These are phyloP conservation scores for Sinocyclocheilus rhinocerous DNA, from an alignment of 2,113 vertebrate species.

Conservation along the genomic window DNA sequence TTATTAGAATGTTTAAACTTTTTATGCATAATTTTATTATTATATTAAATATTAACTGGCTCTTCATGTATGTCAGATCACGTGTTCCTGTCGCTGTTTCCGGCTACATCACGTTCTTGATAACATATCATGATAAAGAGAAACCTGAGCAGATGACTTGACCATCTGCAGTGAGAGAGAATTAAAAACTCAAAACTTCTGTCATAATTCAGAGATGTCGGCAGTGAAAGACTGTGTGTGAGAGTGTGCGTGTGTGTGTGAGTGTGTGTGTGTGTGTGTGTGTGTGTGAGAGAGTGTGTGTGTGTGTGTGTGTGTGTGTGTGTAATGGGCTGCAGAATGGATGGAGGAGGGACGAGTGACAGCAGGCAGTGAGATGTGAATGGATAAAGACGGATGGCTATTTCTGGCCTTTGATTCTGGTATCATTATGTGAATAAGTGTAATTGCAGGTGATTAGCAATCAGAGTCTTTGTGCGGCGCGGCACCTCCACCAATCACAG, in stretches of 20 bases:
- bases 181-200: too few relatives aligned
- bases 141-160: too few relatives aligned
- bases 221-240: too few relatives aligned
- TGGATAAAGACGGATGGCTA: not conserved
- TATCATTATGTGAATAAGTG: constrained; percentile 71
- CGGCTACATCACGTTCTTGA: too few relatives aligned
- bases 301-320: not conserved
- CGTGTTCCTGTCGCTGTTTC: too few relatives aligned
- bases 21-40: too few relatives aligned
- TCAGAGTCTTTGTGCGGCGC: constrained; percentile 71
- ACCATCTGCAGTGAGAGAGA: too few relatives aligned
- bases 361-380: not conserved
- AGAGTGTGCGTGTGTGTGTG: not conserved
- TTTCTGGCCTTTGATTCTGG: constrained; percentile 57
- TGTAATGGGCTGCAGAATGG: not conserved
- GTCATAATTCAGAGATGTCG: too few relatives aligned
- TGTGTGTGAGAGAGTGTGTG: not conserved
- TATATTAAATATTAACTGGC: too few relatives aligned
- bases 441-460: constrained; percentile 78
- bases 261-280: not conserved
- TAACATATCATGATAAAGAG: too few relatives aligned
- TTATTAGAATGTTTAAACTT: too few relatives aligned
- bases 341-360: not conserved
- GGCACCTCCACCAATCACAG: constrained; percentile 66
- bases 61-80: too few relatives aligned